Evolutionary conservation across 2,797 vertebrate genomes (phyloP).

Genomic region (Chelonia mydas): DNA sequence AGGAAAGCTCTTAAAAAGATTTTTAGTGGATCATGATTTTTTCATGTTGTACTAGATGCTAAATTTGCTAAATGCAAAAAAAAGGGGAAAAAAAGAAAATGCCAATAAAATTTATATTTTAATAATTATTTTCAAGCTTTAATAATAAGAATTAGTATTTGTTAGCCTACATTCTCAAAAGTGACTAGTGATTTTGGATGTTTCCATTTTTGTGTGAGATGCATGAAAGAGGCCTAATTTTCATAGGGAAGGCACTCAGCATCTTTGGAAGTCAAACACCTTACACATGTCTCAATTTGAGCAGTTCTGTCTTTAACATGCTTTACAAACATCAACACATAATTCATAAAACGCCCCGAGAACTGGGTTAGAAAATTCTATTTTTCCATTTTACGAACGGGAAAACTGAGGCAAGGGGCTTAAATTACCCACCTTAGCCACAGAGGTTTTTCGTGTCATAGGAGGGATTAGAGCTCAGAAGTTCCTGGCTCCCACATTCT

Average conservation of each 20-base stretch:
- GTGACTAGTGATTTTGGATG: neutral
- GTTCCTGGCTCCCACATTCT: neutral
- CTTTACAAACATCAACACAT: neutral
- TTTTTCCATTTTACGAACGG: neutral
- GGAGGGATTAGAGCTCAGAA: neutral
- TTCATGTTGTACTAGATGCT: neutral
- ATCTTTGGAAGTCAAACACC: neutral
- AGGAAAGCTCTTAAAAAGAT: conserved; percentile 6
- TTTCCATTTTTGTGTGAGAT: neutral
- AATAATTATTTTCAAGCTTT: neutral
- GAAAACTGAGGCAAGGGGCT: neutral
- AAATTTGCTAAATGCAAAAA: neutral
- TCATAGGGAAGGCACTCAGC: neutral
- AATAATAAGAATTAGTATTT: neutral
- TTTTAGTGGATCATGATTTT: conserved; percentile 34
- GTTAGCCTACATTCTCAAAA: neutral
- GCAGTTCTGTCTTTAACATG: neutral
- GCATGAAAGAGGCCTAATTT: neutral
- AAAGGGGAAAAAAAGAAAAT: neutral
- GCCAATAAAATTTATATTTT: neutral
- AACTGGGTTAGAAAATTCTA: neutral
- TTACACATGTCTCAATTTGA: neutral
- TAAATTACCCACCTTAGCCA: neutral
- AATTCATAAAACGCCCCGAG: neutral
- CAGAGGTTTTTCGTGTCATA: neutral